Evolutionary conservation across 2,113 vertebrate genomes (phyloP), one percentile per base, ranked within the genome.

Genomic region (Channa maculata): DNA sequence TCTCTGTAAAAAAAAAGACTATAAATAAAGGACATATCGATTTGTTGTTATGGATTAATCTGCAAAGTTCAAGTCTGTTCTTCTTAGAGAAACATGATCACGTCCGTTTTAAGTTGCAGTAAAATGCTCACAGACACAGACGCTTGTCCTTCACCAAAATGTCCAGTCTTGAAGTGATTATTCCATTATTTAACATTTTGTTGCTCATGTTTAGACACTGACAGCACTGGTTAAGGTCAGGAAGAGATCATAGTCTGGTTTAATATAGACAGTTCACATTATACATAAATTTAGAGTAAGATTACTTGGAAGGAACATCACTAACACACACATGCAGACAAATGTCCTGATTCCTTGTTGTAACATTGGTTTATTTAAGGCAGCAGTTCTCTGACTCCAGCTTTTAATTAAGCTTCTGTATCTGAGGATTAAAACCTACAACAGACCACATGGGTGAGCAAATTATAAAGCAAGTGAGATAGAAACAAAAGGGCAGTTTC

Each of bases 391-490:
- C 50, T 38, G 5, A 12, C 15, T 60, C 1, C 53, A 78, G 61
- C 45, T 71, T 82, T 70, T 90, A 90, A 87, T 86, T 68, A 61
- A 64, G 36, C 58, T 36, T 53, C 38, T 75, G 52, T 53, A 52
- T 13, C 58, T 38, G 38, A 45, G 33, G 41, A 65, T 51, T 48
- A 58, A 74, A 59, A 77, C 41, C 55, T 53, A n/a, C 80, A 57
- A 73, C 57, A 77, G 33, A 71, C 60, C 51, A 60, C 48, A 82
- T 5, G 5, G 50, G 57, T 37, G 59, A 63, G 62, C 48, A 69
- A 53, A 76, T 67, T 60, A 61, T 41, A 39, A 78, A 75, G 44
- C 8, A 7, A 5, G 5, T 54, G 49, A 62, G 7, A 60, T 6
- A 2, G 13, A 65, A 48, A 79, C 39, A 74, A 66, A 78, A 77